A percentile compares a stretch with the other conserved stretches of the same genome.
Conservation (phyloP, 2,797 vertebrate species). For the Labeo calbasu region DNA sequence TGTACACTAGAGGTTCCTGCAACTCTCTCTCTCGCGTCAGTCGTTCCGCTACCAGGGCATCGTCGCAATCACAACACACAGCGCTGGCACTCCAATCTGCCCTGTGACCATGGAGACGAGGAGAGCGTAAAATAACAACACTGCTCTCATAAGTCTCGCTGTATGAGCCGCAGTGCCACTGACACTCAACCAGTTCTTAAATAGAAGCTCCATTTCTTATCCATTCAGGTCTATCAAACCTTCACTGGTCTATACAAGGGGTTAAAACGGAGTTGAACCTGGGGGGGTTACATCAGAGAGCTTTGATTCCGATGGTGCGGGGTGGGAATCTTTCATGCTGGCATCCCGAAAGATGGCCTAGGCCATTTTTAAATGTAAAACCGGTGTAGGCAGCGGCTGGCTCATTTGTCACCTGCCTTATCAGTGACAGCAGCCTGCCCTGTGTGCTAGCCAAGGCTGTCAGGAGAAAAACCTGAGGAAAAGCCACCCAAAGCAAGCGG, state of each 20-base stretch:
- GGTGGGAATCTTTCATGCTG: constrained; percentile 34
- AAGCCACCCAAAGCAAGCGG: constrained; percentile 21
- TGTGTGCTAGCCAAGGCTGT: constrained; percentile 36
- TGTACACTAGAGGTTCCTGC: constrained; percentile 9
- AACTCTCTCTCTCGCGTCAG: neutral
- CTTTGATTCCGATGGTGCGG: constrained; percentile 14
- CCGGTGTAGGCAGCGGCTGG: constrained; percentile 35
- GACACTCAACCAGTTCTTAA: constrained; percentile 10
- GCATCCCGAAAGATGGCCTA: constrained; percentile 24
- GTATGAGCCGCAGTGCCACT: neutral
- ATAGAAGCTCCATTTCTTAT: constrained; percentile 33
- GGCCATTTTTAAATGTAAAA: constrained; percentile 53
- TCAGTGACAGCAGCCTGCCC: constrained; percentile 58
- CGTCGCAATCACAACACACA: constrained; percentile 16
- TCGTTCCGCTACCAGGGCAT: neutral
- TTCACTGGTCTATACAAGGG: neutral
- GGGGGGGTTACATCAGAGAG: neutral
- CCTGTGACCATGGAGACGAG: constrained; percentile 53
- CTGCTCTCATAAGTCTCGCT: constrained; percentile 36
- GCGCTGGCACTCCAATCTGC: constrained; percentile 31
- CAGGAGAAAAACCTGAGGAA: constrained; percentile 40
- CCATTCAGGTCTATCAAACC: constrained; percentile 7
- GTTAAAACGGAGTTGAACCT: neutral
- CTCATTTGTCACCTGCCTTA: constrained; percentile 56
- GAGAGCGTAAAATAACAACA: constrained; percentile 49